Conservation (phyloP, 2,888 invertebrate species). For the Hypsopygia costalis region DNA sequence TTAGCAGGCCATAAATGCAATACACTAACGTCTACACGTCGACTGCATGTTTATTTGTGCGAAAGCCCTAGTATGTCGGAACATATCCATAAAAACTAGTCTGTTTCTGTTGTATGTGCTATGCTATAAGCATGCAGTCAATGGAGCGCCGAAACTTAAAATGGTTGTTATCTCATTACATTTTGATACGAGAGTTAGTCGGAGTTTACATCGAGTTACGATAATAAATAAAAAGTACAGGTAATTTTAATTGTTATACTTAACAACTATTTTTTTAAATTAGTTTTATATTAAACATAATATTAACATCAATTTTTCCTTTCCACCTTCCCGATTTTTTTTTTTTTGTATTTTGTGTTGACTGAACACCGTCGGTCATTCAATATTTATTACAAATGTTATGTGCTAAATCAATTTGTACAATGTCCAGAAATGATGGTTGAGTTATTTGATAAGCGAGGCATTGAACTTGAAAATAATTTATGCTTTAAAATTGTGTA, state of each 20-base stretch:
- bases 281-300: conserved; percentile 59
- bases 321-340: conserved; percentile 38
- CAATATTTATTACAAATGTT: conserved; percentile 12
- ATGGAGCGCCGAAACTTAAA: conserved; percentile 19
- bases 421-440: conserved; percentile 2
- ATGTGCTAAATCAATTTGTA: conserved; percentile 15
- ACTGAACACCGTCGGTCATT: conserved; percentile 17
- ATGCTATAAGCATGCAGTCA: conserved; percentile 1
- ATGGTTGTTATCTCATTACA: conserved; percentile 60
- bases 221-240: conserved; percentile 74
- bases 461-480: conserved; percentile 34
- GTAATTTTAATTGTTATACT: conserved; percentile 63
- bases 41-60: background rate
- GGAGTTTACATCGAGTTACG: conserved; percentile 69
- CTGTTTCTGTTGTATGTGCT: conserved; percentile 8
- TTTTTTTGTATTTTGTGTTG: conserved; percentile 28
- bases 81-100: conserved; percentile 9
- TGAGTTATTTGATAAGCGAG: conserved; percentile 30
- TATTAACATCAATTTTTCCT: conserved; percentile 51
- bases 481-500: conserved; percentile 53
- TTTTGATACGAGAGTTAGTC: conserved; percentile 63
- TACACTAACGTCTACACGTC: too few relatives aligned
- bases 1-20: too few relatives aligned
- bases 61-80: conserved; percentile 3
- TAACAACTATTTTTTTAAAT: conserved; percentile 65